Percentiles rank a stretch among this genome's conserved stretches.
Evolutionary conservation across 2,888 invertebrate species (phyloP).

Genomic region (Gibbula magus): DNA sequence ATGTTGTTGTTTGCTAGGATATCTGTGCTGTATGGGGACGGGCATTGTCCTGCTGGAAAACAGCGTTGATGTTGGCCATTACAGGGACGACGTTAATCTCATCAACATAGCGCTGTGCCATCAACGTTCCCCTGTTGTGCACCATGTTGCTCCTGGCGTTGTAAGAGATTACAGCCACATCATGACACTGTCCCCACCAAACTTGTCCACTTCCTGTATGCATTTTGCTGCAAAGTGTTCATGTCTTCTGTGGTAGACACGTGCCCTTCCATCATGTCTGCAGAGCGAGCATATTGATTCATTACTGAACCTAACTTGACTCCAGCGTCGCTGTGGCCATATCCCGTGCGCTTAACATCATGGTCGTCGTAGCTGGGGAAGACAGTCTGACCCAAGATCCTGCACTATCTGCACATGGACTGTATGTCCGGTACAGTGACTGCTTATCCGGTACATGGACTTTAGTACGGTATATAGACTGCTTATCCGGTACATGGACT

Average conservation of each 20-base stretch:
- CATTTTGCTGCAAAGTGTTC: slow-evolving; percentile 29
- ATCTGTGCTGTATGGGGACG: slow-evolving; percentile 31
- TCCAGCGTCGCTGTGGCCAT: slow-evolving; percentile 17
- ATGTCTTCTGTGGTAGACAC: slow-evolving; percentile 29
- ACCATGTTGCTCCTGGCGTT: no score
- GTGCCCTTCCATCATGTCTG: slow-evolving; percentile 22
- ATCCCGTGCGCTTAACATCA: not conserved
- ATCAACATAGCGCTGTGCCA: no score
- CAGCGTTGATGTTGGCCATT: not conserved
- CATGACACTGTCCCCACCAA: no score
- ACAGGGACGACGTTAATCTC: no score
- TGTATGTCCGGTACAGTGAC: no score
- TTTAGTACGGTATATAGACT: no score
- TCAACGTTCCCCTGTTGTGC: no score
- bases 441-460: no score
- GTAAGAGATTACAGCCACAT: no score
- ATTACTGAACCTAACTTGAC: slow-evolving; percentile 28
- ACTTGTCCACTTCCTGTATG: slow-evolving; percentile 26
- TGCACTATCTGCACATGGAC: no score
- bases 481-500: no score
- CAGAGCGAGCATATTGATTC: slow-evolving; percentile 30
- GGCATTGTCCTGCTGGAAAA: slow-evolving; percentile 42
- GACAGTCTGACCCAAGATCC: slow-evolving; percentile 16
- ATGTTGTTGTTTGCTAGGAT: slow-evolving; percentile 34
- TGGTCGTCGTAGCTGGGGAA: not conserved